phyloP scores from a whole-genome alignment of 2,888 invertebrate species.

The Troides helena region DNA sequence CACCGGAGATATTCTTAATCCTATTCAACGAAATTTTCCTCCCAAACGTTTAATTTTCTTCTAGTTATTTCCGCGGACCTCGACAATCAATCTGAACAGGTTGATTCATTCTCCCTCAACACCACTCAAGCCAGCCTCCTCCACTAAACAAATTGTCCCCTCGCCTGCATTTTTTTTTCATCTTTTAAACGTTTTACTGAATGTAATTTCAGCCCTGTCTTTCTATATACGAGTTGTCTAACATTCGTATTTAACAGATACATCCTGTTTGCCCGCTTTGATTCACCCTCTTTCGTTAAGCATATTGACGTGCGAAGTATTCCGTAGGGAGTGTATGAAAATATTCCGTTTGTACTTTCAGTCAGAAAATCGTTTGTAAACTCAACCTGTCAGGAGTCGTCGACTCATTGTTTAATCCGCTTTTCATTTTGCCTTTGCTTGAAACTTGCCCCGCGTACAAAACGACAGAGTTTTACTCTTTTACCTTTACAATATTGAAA shows the following conservation, averaged over 20 bases:
- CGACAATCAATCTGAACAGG: too few species aligned
- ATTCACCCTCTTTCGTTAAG: slow-evolving; percentile 7
- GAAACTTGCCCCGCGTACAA: not conserved
- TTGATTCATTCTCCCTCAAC: not conserved
- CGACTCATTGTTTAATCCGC: not conserved
- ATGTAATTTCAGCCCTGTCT: not conserved
- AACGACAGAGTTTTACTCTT: not conserved
- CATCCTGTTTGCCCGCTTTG: slow-evolving; percentile 7
- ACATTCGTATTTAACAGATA: slow-evolving; percentile 1
- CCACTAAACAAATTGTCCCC: not conserved
- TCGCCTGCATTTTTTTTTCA: not conserved
- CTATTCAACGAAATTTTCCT: not conserved
- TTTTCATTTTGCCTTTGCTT: not conserved
- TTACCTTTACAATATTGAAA: not conserved
- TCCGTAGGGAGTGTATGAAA: not conserved
- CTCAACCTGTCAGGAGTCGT: not conserved
- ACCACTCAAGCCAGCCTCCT: not conserved
- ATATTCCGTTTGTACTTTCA: slow-evolving; percentile 1
- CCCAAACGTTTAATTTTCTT: not conserved
- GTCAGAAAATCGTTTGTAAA: not conserved
- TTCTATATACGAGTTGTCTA: not conserved
- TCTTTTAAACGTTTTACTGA: not conserved
- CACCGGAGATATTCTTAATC: not conserved
- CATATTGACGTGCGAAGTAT: slow-evolving; percentile 4
- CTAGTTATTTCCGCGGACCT: not conserved